Conservation (phyloP, 2,113 vertebrate species). For the Loxodonta africana region DNA sequence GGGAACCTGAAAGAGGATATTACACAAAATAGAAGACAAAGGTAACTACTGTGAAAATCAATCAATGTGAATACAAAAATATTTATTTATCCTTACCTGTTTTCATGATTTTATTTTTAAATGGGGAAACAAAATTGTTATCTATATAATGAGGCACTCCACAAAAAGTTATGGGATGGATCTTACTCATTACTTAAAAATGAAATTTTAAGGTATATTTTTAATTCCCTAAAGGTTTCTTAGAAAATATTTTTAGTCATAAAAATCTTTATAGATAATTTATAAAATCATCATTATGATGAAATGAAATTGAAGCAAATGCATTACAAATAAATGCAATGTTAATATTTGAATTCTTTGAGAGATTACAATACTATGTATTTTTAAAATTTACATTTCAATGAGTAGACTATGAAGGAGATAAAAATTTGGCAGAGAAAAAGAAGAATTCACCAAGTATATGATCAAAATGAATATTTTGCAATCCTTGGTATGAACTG, state of each 20-base stretch:
- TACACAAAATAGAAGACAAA: conserved; percentile 79
- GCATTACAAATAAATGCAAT: background rate
- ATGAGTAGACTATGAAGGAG: background rate
- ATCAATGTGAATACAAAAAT: conserved; percentile 84
- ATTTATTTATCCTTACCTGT: conserved; percentile 31
- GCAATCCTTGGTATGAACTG: background rate
- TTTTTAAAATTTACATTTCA: conserved; percentile 20
- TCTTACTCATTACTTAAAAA: background rate
- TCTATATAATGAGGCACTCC: background rate
- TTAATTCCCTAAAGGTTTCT: conserved; percentile 1
- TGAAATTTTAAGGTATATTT: background rate
- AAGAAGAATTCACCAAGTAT: background rate
- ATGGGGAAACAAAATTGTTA: background rate
- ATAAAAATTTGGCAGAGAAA: conserved; percentile 25
- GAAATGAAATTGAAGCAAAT: background rate
- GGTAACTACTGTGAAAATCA: conserved; percentile 86
- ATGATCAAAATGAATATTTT: background rate
- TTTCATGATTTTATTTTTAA: conserved; percentile 12
- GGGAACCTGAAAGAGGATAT: background rate
- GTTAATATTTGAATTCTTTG: conserved; percentile 17
- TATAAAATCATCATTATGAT: background rate
- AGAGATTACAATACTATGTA: background rate
- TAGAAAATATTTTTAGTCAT: background rate
- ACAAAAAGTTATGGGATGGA: background rate
- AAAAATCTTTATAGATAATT: background rate